phyloP scores from a whole-genome alignment of 2,113 vertebrate genomes.

The Gavia stellata region DNA sequence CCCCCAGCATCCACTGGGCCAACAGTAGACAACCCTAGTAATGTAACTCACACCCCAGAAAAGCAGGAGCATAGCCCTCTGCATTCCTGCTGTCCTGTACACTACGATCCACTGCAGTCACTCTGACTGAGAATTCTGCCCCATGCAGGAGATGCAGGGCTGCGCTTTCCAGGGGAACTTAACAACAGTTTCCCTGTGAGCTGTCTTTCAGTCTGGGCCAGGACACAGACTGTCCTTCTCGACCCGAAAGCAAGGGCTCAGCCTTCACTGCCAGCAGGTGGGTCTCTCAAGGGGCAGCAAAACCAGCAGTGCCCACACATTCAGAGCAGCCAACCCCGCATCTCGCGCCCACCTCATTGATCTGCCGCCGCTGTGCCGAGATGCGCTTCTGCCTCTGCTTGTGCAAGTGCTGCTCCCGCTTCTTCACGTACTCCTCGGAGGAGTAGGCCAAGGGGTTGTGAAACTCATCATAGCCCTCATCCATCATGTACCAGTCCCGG shows the following conservation, averaged over 20 bases:
- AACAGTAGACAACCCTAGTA: neutral
- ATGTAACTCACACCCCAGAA: neutral
- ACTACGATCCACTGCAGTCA: neutral
- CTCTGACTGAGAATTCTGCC: neutral
- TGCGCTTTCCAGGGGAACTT: neutral
- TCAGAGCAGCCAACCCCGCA: accelerated
- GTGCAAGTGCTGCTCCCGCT: conserved; percentile 93
- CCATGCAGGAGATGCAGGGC: neutral
- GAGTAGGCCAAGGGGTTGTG: conserved; percentile 92
- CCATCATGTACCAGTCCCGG: conserved; percentile 99
- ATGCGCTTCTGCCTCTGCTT: conserved; percentile 98
- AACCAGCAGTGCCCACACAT: accelerated
- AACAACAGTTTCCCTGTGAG: neutral
- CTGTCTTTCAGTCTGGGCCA: neutral
- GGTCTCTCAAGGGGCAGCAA: neutral
- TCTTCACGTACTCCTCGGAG: conserved; percentile 92
- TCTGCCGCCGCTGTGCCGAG: conserved; percentile 93
- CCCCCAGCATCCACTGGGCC: neutral
- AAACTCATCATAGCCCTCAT: conserved; percentile 95
- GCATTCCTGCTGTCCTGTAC: neutral
- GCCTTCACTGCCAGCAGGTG: accelerated
- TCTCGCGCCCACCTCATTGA: conserved; percentile 84
- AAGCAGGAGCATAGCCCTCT: neutral
- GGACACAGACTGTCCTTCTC: neutral
- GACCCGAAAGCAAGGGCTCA: neutral